Evolutionary conservation across 2,113 vertebrate genomes (phyloP).

Genomic region (Callocephalon fimbriatum): DNA sequence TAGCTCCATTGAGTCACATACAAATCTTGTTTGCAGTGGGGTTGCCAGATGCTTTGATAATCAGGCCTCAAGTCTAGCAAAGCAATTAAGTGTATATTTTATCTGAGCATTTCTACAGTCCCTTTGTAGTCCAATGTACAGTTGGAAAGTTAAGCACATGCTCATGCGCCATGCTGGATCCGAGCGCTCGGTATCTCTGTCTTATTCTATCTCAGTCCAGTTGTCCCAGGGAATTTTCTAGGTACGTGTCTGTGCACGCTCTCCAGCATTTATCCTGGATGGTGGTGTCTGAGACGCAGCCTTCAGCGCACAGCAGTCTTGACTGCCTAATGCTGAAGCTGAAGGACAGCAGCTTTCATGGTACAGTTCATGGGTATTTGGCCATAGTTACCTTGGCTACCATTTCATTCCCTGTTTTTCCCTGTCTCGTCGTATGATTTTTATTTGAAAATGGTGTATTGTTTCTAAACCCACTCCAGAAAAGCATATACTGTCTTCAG

Average conservation of each 20-base stretch:
- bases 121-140: not conserved
- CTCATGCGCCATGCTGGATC: not conserved
- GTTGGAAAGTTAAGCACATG: rapidly evolving
- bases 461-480: not conserved
- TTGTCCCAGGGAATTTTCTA: not conserved
- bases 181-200: rapidly evolving
- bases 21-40: not conserved
- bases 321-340: not conserved
- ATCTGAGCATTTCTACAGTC: not conserved
- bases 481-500: not conserved
- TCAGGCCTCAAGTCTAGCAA: not conserved
- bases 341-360: not conserved
- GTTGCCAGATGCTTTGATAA: not conserved
- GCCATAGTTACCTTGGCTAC: not conserved
- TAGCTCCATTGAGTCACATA: not conserved
- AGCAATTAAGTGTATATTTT: not conserved
- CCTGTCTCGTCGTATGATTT: not conserved
- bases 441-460: not conserved
- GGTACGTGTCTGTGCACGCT: rapidly evolving
- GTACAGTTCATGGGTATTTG: not conserved
- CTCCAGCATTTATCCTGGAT: rapidly evolving
- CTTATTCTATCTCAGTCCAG: rapidly evolving
- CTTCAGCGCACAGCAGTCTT: not conserved
- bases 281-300: no score
- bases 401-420: not conserved